Percentiles rank a stretch among this genome's conserved stretches.
These are phyloP conservation scores for Hydriomena furcata DNA, from an alignment of 2,888 invertebrate genomes.

Conservation along the genomic window DNA sequence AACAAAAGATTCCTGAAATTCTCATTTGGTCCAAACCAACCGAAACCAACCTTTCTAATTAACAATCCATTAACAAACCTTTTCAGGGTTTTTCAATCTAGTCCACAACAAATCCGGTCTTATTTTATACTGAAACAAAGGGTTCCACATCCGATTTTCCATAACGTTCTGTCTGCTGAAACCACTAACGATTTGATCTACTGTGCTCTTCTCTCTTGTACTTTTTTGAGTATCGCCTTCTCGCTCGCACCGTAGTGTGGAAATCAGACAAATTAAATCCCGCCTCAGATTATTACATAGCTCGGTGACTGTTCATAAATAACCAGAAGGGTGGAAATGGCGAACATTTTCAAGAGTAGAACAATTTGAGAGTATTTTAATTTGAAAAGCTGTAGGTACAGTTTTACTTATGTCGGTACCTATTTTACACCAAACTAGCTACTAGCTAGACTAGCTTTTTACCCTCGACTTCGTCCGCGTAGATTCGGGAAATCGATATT, in stretches of 20 bases:
- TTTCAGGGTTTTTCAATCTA: conserved; percentile 39
- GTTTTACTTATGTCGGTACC: no score
- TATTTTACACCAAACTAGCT: no score
- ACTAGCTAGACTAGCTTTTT: no score
- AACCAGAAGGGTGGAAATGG: conserved; percentile 48
- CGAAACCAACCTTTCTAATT: conserved; percentile 21
- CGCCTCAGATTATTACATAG: conserved; percentile 88
- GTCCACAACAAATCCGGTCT: conserved; percentile 45
- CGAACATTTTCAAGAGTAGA: conserved; percentile 14
- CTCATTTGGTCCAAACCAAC: conserved; percentile 10
- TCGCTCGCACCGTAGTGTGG: conserved; percentile 77
- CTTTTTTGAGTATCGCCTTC: conserved; percentile 37
- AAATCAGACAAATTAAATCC: conserved; percentile 90
- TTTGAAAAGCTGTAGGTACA: background rate
- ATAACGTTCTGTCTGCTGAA: conserved; percentile 59
- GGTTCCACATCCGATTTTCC: conserved; percentile 60
- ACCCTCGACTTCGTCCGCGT: no score
- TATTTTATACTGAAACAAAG: conserved; percentile 31
- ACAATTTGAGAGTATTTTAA: conserved; percentile 16
- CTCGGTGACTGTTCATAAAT: conserved; percentile 88
- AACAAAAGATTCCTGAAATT: background rate
- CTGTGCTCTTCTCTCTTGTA: conserved; percentile 39
- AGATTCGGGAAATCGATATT: no score
- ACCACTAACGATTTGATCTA: conserved; percentile 67
- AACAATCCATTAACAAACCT: conserved; percentile 37